phyloP scores from a whole-genome alignment of 2,113 vertebrate genomes.

The Oreochromis tanganicae region DNA sequence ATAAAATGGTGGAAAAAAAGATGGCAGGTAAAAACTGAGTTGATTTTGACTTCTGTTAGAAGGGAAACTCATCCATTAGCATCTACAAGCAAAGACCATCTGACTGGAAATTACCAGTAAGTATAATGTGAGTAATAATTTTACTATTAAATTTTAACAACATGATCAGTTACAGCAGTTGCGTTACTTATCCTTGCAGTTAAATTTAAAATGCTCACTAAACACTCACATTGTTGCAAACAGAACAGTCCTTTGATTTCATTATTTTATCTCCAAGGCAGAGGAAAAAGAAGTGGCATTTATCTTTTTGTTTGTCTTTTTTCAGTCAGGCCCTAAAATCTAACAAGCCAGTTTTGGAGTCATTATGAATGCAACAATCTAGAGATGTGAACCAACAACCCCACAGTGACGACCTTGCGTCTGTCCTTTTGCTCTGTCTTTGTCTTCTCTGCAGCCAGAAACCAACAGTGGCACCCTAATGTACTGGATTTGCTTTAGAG shows the following conservation, averaged over 20 bases:
- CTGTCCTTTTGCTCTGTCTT: not conserved
- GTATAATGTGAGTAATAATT: not conserved
- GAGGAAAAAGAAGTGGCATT: not conserved
- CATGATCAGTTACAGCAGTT: not conserved
- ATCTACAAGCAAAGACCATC: not conserved
- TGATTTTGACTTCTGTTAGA: not conserved
- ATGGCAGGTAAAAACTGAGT: not conserved
- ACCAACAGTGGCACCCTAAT: not conserved
- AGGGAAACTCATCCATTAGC: not conserved
- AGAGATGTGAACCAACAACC: not conserved
- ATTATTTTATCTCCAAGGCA: not conserved
- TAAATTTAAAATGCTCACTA: not conserved
- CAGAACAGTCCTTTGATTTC: not conserved
- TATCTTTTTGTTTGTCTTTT: not conserved
- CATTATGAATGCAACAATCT: not conserved
- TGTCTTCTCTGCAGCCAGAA: not conserved
- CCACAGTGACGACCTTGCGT: not conserved
- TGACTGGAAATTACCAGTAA: not conserved
- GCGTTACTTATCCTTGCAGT: rapidly evolving
- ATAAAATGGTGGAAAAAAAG: rapidly evolving
- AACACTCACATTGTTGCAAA: not conserved
- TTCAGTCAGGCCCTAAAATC: not conserved
- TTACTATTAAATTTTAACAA: not conserved
- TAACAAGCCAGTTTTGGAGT: not conserved
- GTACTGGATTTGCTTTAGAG: not conserved